Conservation (phyloP, 2,797 vertebrate species). For the Gallinago nigripennis region DNA sequence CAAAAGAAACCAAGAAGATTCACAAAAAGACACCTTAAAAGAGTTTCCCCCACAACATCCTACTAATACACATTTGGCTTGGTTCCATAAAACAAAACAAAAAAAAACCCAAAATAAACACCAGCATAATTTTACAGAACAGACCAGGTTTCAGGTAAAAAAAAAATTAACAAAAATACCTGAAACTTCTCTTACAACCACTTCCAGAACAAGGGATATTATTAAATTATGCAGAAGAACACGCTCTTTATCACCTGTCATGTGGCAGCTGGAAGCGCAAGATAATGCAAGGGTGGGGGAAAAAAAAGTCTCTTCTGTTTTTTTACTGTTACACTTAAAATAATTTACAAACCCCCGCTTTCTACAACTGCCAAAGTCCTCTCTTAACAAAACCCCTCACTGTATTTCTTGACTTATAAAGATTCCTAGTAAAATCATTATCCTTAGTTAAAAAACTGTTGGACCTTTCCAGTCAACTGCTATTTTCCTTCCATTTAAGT, state of each 20-base stretch:
- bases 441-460: not conserved
- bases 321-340: not conserved
- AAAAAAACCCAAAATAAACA: not conserved
- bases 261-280: constrained; percentile 35
- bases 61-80: not conserved
- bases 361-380: not conserved
- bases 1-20: not conserved
- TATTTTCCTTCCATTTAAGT: not conserved
- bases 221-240: not conserved
- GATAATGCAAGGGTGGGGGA: constrained; percentile 31
- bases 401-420: not conserved
- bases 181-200: not conserved
- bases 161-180: not conserved
- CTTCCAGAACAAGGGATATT: not conserved
- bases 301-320: constrained; percentile 6
- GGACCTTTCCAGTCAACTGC: not conserved
- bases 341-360: not conserved
- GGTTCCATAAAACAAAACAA: not conserved
- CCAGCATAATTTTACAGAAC: not conserved
- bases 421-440: not conserved
- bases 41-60: not conserved
- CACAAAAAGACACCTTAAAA: not conserved
- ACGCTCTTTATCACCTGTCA: not conserved
- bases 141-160: not conserved
- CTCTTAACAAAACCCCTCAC: not conserved